Conservation (phyloP, 2,113 vertebrate genomes). For the Corvus cornix region DNA sequence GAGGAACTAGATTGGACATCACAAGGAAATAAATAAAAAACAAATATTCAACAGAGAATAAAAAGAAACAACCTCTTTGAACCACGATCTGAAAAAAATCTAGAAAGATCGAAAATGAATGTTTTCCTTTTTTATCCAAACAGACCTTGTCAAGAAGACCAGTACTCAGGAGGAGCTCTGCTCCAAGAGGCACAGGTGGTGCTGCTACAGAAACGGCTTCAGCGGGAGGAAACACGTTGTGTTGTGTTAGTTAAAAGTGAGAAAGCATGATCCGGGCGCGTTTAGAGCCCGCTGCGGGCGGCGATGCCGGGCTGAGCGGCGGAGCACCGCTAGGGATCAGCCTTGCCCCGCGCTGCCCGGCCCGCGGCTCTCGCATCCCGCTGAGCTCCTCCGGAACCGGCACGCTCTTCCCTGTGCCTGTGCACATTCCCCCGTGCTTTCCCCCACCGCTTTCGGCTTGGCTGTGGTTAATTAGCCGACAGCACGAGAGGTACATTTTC, state of each 20-base stretch:
- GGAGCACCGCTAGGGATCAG: constrained; percentile 85
- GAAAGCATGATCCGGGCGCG: fast-evolving
- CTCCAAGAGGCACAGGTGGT: fast-evolving
- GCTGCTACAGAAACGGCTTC: fast-evolving
- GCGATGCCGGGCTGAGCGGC: background rate
- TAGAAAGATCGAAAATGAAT: background rate
- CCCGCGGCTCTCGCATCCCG: background rate
- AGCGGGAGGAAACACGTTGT: background rate
- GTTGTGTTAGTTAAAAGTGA: fast-evolving
- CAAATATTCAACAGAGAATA: background rate
- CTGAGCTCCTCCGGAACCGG: too few relatives aligned
- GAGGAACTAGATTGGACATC: background rate
- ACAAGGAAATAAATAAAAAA: background rate
- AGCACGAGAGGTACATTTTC: background rate
- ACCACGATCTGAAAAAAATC: background rate
- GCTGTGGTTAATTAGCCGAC: background rate
- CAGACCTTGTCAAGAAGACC: background rate
- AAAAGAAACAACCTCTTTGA: background rate
- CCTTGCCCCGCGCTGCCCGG: constrained; percentile 75
- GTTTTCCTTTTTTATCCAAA: background rate
- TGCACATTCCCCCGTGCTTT: background rate
- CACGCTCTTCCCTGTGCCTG: background rate
- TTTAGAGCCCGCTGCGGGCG: fast-evolving
- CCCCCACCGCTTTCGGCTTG: background rate
- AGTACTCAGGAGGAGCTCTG: fast-evolving